phyloP scores from a whole-genome alignment of 2,888 invertebrate species.

The Masnerella sp. region DNA sequence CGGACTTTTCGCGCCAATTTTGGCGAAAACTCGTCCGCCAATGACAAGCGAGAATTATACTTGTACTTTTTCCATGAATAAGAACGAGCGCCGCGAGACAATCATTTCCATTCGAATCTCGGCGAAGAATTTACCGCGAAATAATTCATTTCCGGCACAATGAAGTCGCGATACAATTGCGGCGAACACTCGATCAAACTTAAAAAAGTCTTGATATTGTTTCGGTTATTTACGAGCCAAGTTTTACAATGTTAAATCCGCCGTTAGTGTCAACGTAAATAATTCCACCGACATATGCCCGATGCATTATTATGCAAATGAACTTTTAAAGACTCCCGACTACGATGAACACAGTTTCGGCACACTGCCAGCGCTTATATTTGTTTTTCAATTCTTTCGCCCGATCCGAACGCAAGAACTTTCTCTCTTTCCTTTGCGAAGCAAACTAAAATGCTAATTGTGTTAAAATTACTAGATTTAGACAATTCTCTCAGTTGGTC shows the following conservation, averaged over 20 bases:
- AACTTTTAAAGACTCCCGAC: conserved; percentile 70
- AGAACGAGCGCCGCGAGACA: background rate
- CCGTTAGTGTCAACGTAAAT: conserved; percentile 49
- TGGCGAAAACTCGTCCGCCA: too few relatives aligned
- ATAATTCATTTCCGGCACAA: conserved; percentile 38
- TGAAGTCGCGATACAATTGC: conserved; percentile 44
- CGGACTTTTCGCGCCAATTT: too few relatives aligned
- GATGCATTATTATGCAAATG: conserved; percentile 75
- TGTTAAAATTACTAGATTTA: too few relatives aligned
- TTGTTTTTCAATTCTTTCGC: conserved; percentile 64
- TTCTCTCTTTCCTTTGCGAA: background rate
- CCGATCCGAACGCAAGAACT: too few relatives aligned
- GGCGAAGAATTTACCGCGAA: conserved; percentile 31
- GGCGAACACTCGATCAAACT: conserved; percentile 49
- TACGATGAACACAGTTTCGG: conserved; percentile 64
- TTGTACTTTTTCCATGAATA: conserved; percentile 14
- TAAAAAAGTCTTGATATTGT: conserved; percentile 54
- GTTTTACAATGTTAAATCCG: conserved; percentile 53
- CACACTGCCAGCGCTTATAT: conserved; percentile 65
- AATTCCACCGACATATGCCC: conserved; percentile 67
- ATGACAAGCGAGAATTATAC: background rate
- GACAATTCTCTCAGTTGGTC: too few relatives aligned
- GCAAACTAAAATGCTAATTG: too few relatives aligned
- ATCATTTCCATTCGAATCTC: conserved; percentile 36
- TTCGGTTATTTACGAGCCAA: conserved; percentile 49